Conservation (phyloP, 2,888 invertebrate species). For the Calliopum simillimum region DNA sequence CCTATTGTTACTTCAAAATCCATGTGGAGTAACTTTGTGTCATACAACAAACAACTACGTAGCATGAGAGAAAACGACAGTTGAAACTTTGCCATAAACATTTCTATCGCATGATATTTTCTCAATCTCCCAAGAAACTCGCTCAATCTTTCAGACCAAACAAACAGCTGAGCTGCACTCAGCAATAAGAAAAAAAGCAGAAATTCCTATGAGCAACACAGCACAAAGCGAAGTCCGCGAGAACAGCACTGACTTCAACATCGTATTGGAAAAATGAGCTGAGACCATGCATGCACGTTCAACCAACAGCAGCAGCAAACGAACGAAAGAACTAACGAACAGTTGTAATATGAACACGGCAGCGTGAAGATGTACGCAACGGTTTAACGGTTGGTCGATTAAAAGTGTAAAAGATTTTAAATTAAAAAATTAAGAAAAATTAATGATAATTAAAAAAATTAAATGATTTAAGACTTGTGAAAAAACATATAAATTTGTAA, state of each 20-base stretch:
- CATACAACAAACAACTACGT: no score
- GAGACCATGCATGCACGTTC: neutral
- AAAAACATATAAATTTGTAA: neutral
- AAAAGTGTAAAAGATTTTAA: neutral
- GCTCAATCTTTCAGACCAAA: neutral
- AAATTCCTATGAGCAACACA: slow-evolving; percentile 21
- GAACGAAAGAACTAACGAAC: slow-evolving; percentile 44
- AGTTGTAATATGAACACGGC: slow-evolving; percentile 57
- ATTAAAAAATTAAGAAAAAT: neutral
- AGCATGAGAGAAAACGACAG: no score
- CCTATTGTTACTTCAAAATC: no score
- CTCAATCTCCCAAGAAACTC: neutral
- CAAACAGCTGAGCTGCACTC: neutral
- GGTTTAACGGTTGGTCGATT: slow-evolving; percentile 34
- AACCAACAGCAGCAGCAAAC: neutral
- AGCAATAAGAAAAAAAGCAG: neutral
- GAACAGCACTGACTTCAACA: neutral
- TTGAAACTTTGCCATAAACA: no score
- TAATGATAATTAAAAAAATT: neutral
- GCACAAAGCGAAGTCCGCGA: neutral
- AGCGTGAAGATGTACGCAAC: slow-evolving; percentile 52
- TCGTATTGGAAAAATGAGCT: neutral
- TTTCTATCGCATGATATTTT: slow-evolving; percentile 7
- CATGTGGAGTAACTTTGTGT: no score
- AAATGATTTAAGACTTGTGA: neutral